phyloP scores from a whole-genome alignment of 2,888 invertebrate species.

The Eupeodes luniger region DNA sequence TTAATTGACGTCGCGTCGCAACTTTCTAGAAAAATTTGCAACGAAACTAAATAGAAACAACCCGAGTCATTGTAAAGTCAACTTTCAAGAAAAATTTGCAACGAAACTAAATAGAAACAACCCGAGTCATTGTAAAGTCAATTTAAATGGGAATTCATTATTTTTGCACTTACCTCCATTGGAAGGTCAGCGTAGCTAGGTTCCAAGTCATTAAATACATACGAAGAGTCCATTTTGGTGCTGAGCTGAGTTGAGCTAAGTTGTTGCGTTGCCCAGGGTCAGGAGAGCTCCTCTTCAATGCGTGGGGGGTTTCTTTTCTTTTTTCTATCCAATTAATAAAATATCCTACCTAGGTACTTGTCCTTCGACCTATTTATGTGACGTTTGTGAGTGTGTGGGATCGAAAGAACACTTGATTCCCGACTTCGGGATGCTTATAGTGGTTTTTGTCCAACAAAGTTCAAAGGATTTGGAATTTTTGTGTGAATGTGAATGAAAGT shows the following conservation, averaged over 20 bases:
- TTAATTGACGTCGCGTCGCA: not conserved
- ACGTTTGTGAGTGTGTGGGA: not conserved
- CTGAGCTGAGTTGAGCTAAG: no score
- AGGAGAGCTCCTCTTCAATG: conserved; percentile 23
- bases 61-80: not conserved
- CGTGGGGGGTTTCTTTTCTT: conserved; percentile 38
- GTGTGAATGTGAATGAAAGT: not conserved
- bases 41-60: conserved; percentile 1
- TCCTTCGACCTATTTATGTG: not conserved
- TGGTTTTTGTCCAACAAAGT: not conserved
- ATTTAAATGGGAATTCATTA: not conserved
- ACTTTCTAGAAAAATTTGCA: conserved; percentile 1
- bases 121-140: not conserved
- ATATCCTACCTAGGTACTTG: conserved; percentile 2
- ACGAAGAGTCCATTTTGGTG: conserved; percentile 65
- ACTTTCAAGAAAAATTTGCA: not conserved
- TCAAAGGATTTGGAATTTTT: not conserved
- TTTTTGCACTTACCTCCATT: conserved; percentile 80
- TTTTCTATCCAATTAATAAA: not conserved
- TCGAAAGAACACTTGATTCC: not conserved
- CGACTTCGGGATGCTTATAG: not conserved
- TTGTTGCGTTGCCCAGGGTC: conserved; percentile 25
- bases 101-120: conserved; percentile 1
- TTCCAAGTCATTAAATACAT: conserved; percentile 76
- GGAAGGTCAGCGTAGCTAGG: conserved; percentile 82